Percentiles rank a stretch among this genome's conserved stretches.
These are phyloP conservation scores for Endotricha flammealis DNA, from an alignment of 2,888 invertebrate genomes.

Conservation along the genomic window DNA sequence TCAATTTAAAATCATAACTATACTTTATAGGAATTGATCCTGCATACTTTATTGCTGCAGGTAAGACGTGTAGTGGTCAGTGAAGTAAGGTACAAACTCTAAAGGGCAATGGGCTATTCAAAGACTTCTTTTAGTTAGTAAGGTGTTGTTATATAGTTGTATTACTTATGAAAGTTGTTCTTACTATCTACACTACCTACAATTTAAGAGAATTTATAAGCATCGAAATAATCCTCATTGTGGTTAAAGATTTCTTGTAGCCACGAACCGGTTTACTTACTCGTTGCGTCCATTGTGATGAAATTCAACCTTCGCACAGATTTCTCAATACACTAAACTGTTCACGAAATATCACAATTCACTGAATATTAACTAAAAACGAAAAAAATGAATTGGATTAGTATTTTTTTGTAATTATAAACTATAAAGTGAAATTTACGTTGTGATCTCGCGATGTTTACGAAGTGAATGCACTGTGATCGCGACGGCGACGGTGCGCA, in stretches of 20 bases:
- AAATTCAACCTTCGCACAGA: constrained; percentile 59
- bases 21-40: no score
- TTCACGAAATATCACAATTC: constrained; percentile 22
- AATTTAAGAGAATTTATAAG: neutral
- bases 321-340: constrained; percentile 35
- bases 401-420: constrained; percentile 2
- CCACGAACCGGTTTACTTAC: constrained; percentile 56
- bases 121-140: no score
- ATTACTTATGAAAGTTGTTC: no score
- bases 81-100: no score
- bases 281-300: constrained; percentile 71
- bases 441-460: constrained; percentile 52
- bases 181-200: no score
- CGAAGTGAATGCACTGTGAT: constrained; percentile 62
- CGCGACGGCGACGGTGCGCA: constrained; percentile 29
- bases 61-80: no score
- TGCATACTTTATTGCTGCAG: no score
- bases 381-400: constrained; percentile 8
- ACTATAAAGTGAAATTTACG: constrained; percentile 24
- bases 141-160: no score
- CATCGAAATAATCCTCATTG: constrained; percentile 13
- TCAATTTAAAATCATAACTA: no score
- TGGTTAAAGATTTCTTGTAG: constrained; percentile 5
- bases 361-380: constrained; percentile 14
- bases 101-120: no score